phyloP scores from a whole-genome alignment of 2,113 vertebrate species.

The Pantherophis guttatus region DNA sequence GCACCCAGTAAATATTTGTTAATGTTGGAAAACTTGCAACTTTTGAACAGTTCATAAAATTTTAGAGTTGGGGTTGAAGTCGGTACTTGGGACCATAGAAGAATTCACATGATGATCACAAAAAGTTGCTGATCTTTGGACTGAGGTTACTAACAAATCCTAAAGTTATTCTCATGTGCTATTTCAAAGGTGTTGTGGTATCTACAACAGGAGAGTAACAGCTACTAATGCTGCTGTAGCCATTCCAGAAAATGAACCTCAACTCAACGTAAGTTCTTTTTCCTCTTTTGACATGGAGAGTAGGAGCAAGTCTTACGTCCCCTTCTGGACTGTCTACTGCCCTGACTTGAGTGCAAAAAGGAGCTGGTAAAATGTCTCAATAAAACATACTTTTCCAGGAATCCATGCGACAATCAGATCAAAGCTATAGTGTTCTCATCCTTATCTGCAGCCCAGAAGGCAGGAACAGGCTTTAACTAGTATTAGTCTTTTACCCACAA shows the following conservation, averaged over 20 bases:
- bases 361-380: background rate
- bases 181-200: background rate
- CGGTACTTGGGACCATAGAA: background rate
- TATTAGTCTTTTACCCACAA: background rate
- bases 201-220: background rate
- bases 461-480: background rate
- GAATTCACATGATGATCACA: background rate
- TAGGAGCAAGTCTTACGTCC: background rate
- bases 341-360: background rate
- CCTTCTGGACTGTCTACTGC: background rate
- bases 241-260: background rate
- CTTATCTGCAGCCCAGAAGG: background rate
- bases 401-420: background rate
- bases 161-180: background rate
- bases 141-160: background rate
- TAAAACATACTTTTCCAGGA: background rate
- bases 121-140: background rate
- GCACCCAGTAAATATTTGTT: background rate
- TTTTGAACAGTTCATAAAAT: background rate
- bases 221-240: too few species aligned
- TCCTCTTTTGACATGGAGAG: background rate
- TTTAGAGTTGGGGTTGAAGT: background rate
- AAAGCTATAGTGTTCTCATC: background rate
- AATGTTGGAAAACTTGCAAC: background rate
- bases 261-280: background rate